A percentile compares a stretch with the other conserved stretches of the same genome.
Conservation (phyloP, 2,888 invertebrate genomes). For the Drosophila lutescens region DNA sequence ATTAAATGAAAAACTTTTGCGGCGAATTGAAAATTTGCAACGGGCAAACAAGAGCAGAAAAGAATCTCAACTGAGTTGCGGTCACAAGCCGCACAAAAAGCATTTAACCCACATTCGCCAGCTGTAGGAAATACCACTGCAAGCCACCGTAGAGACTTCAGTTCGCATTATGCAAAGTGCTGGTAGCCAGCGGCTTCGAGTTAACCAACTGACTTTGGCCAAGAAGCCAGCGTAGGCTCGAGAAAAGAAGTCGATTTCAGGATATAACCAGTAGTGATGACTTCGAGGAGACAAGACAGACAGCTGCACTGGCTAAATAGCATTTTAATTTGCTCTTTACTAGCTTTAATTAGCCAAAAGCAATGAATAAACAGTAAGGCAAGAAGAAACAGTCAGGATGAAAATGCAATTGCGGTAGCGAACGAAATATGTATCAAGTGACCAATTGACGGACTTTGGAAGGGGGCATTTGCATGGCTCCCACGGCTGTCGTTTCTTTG, state of each 20-base stretch:
- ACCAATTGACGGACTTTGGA: slow-evolving; percentile 63
- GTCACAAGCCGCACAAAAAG: slow-evolving; percentile 74
- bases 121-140: slow-evolving; percentile 17
- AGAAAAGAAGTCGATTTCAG: neutral
- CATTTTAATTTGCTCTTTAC: slow-evolving; percentile 68
- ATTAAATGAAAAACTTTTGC: slow-evolving; percentile 61
- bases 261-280: neutral
- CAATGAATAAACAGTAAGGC: slow-evolving; percentile 17
- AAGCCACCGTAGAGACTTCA: slow-evolving; percentile 48
- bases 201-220: slow-evolving; percentile 28
- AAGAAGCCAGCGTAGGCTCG: slow-evolving; percentile 30
- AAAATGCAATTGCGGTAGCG: slow-evolving; percentile 17
- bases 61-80: slow-evolving; percentile 33
- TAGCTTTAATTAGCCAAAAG: slow-evolving; percentile 69
- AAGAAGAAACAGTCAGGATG: slow-evolving; percentile 16
- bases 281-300: slow-evolving; percentile 15
- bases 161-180: slow-evolving; percentile 60
- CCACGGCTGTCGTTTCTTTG: slow-evolving; percentile 70
- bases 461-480: slow-evolving; percentile 68
- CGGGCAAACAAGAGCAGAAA: slow-evolving; percentile 35
- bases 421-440: slow-evolving; percentile 70
- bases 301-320: slow-evolving; percentile 55
- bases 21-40: slow-evolving; percentile 69
- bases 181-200: slow-evolving; percentile 21
- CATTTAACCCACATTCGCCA: slow-evolving; percentile 77